These are phyloP conservation scores for Gadus macrocephalus DNA, from an alignment of 2,113 vertebrate genomes.

Conservation along the genomic window DNA sequence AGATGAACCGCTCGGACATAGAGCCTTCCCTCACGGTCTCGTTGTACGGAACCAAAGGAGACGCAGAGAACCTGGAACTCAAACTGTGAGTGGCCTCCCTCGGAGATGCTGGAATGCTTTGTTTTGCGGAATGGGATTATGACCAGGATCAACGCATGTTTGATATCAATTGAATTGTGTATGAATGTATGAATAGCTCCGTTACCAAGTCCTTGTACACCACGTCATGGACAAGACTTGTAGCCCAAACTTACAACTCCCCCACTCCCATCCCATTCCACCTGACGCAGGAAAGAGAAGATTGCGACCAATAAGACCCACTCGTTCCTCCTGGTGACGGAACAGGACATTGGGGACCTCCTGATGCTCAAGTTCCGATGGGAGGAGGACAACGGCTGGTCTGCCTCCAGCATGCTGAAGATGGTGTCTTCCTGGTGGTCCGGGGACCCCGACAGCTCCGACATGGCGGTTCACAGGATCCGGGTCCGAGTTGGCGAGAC, in stretches of 20 bases:
- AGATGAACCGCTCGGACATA: slow-evolving; percentile 51
- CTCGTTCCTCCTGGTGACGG: slow-evolving; percentile 72
- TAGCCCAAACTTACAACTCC: background rate
- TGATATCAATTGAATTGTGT: too few relatives aligned
- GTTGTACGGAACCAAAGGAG: slow-evolving; percentile 64
- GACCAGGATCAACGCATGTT: too few relatives aligned
- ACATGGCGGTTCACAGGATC: slow-evolving; percentile 66
- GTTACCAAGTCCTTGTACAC: too few relatives aligned
- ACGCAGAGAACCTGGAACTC: slow-evolving; percentile 65
- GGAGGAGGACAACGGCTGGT: slow-evolving; percentile 64
- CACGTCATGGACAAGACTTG: too few relatives aligned
- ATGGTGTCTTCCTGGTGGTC: slow-evolving; percentile 71
- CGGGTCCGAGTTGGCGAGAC: slow-evolving; percentile 71
- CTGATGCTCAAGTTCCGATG: slow-evolving; percentile 71
- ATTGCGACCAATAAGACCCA: slow-evolving; percentile 63
- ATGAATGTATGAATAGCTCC: too few relatives aligned
- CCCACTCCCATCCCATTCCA: background rate
- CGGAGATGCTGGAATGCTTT: too few relatives aligned
- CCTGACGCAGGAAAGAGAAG: slow-evolving; percentile 61
- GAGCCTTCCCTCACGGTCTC: slow-evolving; percentile 63
- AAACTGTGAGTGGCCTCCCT: slow-evolving; percentile 62
- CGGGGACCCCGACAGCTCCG: slow-evolving; percentile 27
- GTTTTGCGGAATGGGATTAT: too few relatives aligned
- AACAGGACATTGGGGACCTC: slow-evolving; percentile 72
- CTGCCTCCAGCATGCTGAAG: slow-evolving; percentile 54